A percentile compares a stretch with the other conserved stretches of the same genome.
phyloP scores from a whole-genome alignment of 2,888 invertebrate genomes.

The Apamea sordens region DNA sequence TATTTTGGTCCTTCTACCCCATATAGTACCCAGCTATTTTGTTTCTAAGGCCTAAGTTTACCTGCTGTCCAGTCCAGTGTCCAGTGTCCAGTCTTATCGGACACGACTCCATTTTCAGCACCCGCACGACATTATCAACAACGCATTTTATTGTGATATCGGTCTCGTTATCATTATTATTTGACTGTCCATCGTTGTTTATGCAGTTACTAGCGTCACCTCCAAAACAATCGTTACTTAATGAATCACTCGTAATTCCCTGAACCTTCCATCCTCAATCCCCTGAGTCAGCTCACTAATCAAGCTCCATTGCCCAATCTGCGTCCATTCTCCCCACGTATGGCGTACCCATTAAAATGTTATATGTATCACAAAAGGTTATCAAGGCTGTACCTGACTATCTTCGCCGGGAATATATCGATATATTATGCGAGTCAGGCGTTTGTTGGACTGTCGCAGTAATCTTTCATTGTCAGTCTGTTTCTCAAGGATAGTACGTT shows the following conservation, averaged over 20 bases:
- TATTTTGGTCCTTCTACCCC: no score
- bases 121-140: no score
- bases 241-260: conserved; percentile 37
- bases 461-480: conserved; percentile 68
- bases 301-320: conserved; percentile 58
- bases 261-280: conserved; percentile 33
- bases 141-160: not conserved
- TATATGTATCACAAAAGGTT: conserved; percentile 63
- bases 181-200: not conserved
- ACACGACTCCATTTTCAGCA: not conserved
- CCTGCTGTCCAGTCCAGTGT: not conserved
- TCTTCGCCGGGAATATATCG: conserved; percentile 52
- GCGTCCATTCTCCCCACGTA: conserved; percentile 62
- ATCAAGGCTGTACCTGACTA: conserved; percentile 59
- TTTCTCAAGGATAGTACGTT: conserved; percentile 64
- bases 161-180: not conserved
- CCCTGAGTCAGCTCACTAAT: conserved; percentile 47
- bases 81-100: not conserved
- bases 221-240: not conserved
- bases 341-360: conserved; percentile 57
- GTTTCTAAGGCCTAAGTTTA: not conserved
- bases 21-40: not conserved
- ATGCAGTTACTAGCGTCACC: not conserved
- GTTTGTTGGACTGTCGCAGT: conserved; percentile 31
- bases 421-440: conserved; percentile 66